These are phyloP conservation scores for Andrena bicolor DNA, from an alignment of 2,888 invertebrate genomes.

Conservation along the genomic window DNA sequence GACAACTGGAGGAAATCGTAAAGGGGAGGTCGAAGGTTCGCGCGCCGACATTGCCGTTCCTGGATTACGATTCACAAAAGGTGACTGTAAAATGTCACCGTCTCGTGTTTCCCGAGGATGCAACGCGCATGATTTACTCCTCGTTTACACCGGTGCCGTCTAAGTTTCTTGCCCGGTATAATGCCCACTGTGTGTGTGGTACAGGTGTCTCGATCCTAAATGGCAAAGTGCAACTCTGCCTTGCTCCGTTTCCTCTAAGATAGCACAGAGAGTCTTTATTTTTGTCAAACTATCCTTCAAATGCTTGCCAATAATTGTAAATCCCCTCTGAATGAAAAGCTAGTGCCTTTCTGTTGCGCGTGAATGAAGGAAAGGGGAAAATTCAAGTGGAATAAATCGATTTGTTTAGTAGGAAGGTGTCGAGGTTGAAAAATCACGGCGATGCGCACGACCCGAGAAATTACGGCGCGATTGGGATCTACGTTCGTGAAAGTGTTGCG, in stretches of 20 bases:
- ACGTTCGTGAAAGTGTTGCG: slow-evolving; percentile 30
- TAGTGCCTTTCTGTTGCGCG: no score
- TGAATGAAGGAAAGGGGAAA: no score
- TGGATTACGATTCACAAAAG: slow-evolving; percentile 73
- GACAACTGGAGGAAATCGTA: slow-evolving; percentile 48
- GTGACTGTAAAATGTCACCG: slow-evolving; percentile 73
- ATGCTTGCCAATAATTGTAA: no score
- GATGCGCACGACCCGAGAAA: slow-evolving; percentile 25
- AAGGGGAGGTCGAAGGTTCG: slow-evolving; percentile 65
- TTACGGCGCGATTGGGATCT: slow-evolving; percentile 21
- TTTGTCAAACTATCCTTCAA: no score
- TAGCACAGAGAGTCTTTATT: no score
- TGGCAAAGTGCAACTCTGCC: slow-evolving; percentile 48
- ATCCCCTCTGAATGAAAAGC: no score
- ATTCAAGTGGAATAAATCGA: slow-evolving; percentile 9
- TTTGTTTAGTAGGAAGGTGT: slow-evolving; percentile 12
- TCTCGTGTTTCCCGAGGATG: slow-evolving; percentile 58
- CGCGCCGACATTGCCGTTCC: slow-evolving; percentile 65
- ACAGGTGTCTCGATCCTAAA: slow-evolving; percentile 45
- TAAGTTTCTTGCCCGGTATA: neutral
- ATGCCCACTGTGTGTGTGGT: neutral
- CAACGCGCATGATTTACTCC: slow-evolving; percentile 51
- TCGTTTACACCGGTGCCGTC: slow-evolving; percentile 22
- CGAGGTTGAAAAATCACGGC: slow-evolving; percentile 17
- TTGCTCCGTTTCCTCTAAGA: neutral